Percentiles rank a stretch among this genome's conserved stretches.
These are phyloP conservation scores for Garra rufa DNA, from an alignment of 2,113 vertebrate species.

Conservation along the genomic window DNA sequence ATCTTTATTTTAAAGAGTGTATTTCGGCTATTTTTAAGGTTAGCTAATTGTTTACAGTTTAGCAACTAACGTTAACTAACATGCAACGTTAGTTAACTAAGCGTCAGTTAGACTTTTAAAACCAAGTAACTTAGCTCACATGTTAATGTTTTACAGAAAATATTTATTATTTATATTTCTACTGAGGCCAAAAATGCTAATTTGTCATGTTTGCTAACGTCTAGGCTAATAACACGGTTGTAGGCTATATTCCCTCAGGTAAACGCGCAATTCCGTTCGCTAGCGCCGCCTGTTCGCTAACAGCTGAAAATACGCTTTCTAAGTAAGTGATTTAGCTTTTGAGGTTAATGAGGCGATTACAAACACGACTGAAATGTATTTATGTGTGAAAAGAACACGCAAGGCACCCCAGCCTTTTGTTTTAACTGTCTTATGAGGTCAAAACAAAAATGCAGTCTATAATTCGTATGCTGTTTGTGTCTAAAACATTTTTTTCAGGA, in stretches of 20 bases:
- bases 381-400: background rate
- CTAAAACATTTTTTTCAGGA: background rate
- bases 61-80: background rate
- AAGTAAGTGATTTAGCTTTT: background rate
- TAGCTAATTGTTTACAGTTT: background rate
- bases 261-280: background rate
- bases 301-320: background rate
- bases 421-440: background rate
- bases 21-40: background rate
- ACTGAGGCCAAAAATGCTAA: background rate
- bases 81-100: background rate
- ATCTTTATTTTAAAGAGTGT: no score
- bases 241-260: no score
- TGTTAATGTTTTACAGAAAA: background rate
- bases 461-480: background rate
- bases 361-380: background rate
- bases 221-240: no score
- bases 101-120: background rate
- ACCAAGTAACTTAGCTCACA: background rate
- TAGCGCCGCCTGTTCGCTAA: background rate
- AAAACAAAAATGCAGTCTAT: background rate
- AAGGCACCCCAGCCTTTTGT: background rate
- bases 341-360: background rate
- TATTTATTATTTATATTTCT: background rate
- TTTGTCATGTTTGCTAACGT: background rate